Evolutionary conservation across 2,113 vertebrate genomes (phyloP).

Genomic region (Brachionichthys hirsutus): DNA sequence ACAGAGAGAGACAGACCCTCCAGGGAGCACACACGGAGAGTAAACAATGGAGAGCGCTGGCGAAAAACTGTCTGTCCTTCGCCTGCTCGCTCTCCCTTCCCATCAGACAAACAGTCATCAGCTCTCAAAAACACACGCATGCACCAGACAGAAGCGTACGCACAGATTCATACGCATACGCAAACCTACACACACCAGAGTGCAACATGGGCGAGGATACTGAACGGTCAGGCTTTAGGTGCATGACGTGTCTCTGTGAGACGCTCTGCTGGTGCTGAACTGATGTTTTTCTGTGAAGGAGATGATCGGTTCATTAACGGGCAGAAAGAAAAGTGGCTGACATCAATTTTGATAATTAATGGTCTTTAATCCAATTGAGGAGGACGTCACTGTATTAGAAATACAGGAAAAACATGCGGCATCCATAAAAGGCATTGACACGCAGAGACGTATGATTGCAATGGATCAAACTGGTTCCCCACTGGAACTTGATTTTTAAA

Average conservation of each 20-base stretch:
- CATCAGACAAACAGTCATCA: constrained; percentile 63
- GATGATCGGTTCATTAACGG: too few species aligned
- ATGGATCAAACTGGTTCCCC: too few species aligned
- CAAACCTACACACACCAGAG: background rate
- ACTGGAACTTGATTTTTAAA: too few species aligned
- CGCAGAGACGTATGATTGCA: too few species aligned
- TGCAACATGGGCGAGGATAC: background rate
- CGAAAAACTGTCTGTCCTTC: constrained; percentile 55
- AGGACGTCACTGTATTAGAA: too few species aligned
- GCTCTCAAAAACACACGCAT: constrained; percentile 4
- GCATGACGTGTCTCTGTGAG: background rate
- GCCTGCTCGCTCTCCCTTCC: constrained; percentile 36
- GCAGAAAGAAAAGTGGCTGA: too few species aligned
- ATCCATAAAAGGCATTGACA: too few species aligned
- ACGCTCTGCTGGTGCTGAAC: background rate
- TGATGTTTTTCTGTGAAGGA: too few species aligned
- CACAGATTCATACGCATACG: background rate
- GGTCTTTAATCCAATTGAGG: too few species aligned
- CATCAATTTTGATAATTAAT: too few species aligned
- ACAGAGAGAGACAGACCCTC: constrained; percentile 23
- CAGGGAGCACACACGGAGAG: constrained; percentile 43
- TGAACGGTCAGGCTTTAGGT: constrained; percentile 4
- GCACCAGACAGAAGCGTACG: background rate
- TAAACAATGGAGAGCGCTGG: constrained; percentile 40
- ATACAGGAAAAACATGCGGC: too few species aligned